Conservation (phyloP, 2,797 vertebrate species). For the Scarus forsteni region DNA sequence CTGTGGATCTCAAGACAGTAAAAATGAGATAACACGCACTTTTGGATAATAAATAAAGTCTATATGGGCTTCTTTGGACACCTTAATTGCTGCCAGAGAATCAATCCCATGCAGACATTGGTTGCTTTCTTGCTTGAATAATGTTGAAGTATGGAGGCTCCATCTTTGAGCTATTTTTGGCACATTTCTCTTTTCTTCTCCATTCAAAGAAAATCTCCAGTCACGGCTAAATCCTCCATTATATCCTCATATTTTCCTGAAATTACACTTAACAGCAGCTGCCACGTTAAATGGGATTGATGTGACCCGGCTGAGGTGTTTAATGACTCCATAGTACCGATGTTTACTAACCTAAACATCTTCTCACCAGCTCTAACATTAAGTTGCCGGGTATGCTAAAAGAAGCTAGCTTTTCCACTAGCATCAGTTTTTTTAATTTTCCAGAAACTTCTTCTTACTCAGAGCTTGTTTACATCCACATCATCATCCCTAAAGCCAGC, state of each 20-base stretch:
- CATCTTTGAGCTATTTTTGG: too few species aligned
- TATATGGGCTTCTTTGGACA: too few species aligned
- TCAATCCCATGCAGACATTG: too few species aligned
- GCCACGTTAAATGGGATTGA: neutral
- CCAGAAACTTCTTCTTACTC: slow-evolving; percentile 30
- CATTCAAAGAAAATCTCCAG: neutral
- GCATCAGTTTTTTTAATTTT: slow-evolving; percentile 4
- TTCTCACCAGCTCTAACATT: slow-evolving; percentile 3
- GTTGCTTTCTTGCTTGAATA: too few species aligned
- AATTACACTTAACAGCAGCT: neutral
- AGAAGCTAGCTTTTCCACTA: slow-evolving; percentile 33
- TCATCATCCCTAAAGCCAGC: slow-evolving; percentile 12
- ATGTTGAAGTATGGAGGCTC: too few species aligned
- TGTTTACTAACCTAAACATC: slow-evolving; percentile 27
- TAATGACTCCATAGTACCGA: neutral
- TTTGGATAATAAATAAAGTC: too few species aligned
- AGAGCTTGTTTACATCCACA: slow-evolving; percentile 3
- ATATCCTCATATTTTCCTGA: neutral
- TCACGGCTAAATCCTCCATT: neutral
- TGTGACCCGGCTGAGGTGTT: fast-evolving
- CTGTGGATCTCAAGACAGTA: too few species aligned
- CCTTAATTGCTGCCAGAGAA: too few species aligned
- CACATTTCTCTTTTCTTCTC: too few species aligned
- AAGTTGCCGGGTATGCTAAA: slow-evolving; percentile 58
- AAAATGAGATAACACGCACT: too few species aligned